Evolutionary conservation across 2,113 vertebrate genomes (phyloP).

Genomic region (Taurulus bubalis): DNA sequence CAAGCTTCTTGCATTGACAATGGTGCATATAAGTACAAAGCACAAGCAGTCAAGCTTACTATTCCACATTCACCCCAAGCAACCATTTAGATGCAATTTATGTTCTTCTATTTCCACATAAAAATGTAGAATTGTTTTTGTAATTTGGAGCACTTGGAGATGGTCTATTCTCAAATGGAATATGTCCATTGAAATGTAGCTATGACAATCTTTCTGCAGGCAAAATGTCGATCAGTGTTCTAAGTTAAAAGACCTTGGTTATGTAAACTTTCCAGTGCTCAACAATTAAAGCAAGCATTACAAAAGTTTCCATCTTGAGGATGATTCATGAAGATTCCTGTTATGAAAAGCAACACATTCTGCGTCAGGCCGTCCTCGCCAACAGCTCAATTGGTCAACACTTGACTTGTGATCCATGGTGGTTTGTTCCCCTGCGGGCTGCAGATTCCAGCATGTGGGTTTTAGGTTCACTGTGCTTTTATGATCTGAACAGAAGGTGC

Average conservation of each 20-base stretch:
- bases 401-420: slow-evolving; percentile 19
- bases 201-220: slow-evolving; percentile 11
- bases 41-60: too few species aligned
- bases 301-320: slow-evolving; percentile 28
- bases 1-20: too few species aligned
- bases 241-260: not conserved
- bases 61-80: not conserved
- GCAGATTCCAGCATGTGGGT: slow-evolving; percentile 20
- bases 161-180: not conserved
- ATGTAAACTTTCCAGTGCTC: not conserved
- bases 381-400: not conserved
- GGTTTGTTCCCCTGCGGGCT: slow-evolving; percentile 25
- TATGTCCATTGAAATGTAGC: not conserved
- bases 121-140: not conserved
- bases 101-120: not conserved
- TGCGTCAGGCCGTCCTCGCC: slow-evolving; percentile 4
- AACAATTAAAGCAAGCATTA: not conserved
- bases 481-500: slow-evolving; percentile 20
- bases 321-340: slow-evolving; percentile 3
- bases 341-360: slow-evolving; percentile 39
- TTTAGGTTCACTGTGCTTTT: slow-evolving; percentile 1
- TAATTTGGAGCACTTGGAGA: not conserved
- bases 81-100: not conserved
- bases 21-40: too few species aligned
- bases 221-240: slow-evolving; percentile 15